phyloP scores from a whole-genome alignment of 2,888 invertebrate genomes.

The Hymenopus coronatus region DNA sequence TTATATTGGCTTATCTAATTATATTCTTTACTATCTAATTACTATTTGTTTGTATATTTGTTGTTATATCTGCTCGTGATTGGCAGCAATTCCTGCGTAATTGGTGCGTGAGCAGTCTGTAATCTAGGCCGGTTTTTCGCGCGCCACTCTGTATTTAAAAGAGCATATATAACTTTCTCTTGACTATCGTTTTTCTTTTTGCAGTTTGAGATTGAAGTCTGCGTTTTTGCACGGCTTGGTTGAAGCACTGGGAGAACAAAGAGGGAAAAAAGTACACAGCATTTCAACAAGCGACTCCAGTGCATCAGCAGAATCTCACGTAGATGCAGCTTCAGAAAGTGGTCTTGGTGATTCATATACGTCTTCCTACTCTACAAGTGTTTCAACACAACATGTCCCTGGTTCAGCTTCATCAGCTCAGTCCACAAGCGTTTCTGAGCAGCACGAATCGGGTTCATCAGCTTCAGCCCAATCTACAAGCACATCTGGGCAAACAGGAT shows the following conservation, averaged over 20 bases:
- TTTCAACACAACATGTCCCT: background rate
- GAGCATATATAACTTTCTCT: background rate
- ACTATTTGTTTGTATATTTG: no score
- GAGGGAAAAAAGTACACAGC: background rate
- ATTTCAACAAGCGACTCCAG: background rate
- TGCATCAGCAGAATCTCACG: background rate
- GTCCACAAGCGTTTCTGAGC: background rate
- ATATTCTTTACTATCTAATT: no score
- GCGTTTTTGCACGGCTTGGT: background rate
- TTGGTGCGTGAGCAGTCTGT: no score
- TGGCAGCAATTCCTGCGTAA: no score
- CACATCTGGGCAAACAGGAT: background rate
- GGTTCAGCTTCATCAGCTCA: background rate
- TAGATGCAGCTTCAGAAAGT: background rate
- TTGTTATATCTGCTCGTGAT: no score
- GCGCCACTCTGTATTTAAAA: no score
- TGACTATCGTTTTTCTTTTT: background rate
- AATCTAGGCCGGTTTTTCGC: no score
- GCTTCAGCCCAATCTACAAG: background rate
- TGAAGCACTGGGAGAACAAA: background rate
- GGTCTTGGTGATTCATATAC: background rate
- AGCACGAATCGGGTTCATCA: background rate
- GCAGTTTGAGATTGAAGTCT: background rate
- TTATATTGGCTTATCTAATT: no score
- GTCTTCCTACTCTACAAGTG: background rate